A percentile compares a stretch with the other conserved stretches of the same genome.
Evolutionary conservation across 2,888 invertebrate species (phyloP).

Genomic region (Leptinotarsa juncta): DNA sequence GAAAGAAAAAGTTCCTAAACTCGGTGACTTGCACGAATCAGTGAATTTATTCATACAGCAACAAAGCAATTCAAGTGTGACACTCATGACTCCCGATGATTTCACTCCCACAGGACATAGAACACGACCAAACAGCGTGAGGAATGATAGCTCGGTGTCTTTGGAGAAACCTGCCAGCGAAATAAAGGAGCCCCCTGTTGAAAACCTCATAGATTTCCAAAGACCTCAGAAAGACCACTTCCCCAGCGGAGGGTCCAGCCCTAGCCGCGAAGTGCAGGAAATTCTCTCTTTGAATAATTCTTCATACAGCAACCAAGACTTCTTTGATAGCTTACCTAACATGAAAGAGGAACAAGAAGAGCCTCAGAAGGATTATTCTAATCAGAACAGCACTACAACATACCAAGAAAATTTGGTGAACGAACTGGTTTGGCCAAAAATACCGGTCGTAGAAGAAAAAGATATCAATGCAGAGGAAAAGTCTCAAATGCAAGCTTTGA

Average conservation of each 20-base stretch:
- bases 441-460: conserved; percentile 53
- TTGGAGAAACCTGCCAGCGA: conserved; percentile 38
- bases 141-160: conserved; percentile 45
- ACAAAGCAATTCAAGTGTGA: conserved; percentile 66
- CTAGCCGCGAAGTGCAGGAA: conserved; percentile 90
- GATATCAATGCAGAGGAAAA: conserved; percentile 40
- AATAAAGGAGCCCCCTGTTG: conserved; percentile 49
- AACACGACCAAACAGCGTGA: conserved; percentile 60
- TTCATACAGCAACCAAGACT: conserved; percentile 57
- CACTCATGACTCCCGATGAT: conserved; percentile 89
- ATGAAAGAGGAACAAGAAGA: conserved; percentile 49
- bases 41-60: conserved; percentile 62
- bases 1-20: conserved; percentile 56
- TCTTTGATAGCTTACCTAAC: conserved; percentile 60
- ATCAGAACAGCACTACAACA: conserved; percentile 32
- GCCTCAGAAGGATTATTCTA: conserved; percentile 48
- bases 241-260: conserved; percentile 88
- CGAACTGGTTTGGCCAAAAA: conserved; percentile 53
- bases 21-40: conserved; percentile 62
- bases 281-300: conserved; percentile 79
- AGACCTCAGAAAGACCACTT: conserved; percentile 65
- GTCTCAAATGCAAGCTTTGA: conserved; percentile 57
- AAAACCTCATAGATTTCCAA: conserved; percentile 59
- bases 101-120: conserved; percentile 73
- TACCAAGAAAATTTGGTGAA: conserved; percentile 41